Percentiles rank a stretch among this genome's conserved stretches.
phyloP scores from a whole-genome alignment of 1,140 invertebrate genomes.

The Drosophila cardini region DNA sequence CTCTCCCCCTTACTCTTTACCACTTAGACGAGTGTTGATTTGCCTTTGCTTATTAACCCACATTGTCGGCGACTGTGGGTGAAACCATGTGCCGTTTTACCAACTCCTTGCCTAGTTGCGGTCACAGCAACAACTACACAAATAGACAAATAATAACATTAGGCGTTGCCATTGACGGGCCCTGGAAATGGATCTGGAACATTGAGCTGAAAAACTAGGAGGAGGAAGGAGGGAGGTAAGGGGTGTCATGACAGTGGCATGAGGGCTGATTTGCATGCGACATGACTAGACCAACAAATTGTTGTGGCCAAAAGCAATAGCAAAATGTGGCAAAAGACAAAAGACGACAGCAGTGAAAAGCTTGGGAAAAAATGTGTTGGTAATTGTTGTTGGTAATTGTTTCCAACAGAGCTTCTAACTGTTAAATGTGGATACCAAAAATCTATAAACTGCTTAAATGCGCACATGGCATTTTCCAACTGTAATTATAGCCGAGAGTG shows the following conservation, averaged over 20 bases:
- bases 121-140: constrained; percentile 34
- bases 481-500: not conserved
- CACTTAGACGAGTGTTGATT: constrained; percentile 14
- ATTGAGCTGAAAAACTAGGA: not conserved
- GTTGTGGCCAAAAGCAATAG: constrained; percentile 20
- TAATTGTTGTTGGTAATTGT: not conserved
- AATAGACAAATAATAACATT: constrained; percentile 60
- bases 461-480: not conserved
- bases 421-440: too few relatives aligned
- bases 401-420: too few relatives aligned
- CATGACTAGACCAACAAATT: constrained; percentile 11
- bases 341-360: constrained; percentile 31
- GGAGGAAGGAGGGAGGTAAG: not conserved
- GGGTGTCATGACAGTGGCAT: not conserved
- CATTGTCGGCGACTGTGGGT: constrained; percentile 53
- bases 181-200: constrained; percentile 24
- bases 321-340: constrained; percentile 14
- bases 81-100: constrained; percentile 40
- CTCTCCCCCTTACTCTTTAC: too few relatives aligned
- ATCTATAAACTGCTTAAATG: too few relatives aligned
- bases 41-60: constrained; percentile 71
- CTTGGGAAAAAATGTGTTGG: constrained; percentile 56
- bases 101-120: constrained; percentile 40
- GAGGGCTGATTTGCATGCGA: constrained; percentile 55
- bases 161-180: constrained; percentile 67